Evolutionary conservation across 2,113 vertebrate species (phyloP).

Genomic region (Pedionomus torquatus): DNA sequence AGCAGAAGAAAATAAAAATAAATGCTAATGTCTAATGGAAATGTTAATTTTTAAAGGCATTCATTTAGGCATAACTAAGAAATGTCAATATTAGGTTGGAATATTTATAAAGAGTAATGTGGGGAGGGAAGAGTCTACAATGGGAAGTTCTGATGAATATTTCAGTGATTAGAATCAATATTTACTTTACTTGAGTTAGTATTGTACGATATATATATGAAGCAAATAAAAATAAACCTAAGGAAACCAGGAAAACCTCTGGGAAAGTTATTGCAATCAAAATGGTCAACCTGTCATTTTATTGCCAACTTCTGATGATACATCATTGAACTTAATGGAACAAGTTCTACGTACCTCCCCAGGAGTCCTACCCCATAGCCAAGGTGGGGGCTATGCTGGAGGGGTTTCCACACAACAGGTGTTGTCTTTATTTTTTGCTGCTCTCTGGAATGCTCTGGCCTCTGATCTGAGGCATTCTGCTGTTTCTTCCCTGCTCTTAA

Average conservation of each 20-base stretch:
- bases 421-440: background rate
- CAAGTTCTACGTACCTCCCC: background rate
- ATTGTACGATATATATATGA: background rate
- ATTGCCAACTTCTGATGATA: background rate
- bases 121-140: background rate
- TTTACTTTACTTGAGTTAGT: background rate
- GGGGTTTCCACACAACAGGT: background rate
- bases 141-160: background rate
- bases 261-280: background rate
- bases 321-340: background rate
- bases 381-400: background rate
- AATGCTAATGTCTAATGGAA: background rate
- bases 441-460: background rate
- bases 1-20: background rate
- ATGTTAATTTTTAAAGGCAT: background rate
- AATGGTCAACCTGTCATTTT: background rate
- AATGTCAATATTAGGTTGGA: background rate
- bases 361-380: rapidly evolving
- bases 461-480: background rate
- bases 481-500: background rate
- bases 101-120: background rate
- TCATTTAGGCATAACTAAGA: background rate
- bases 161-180: slow-evolving; percentile 7
- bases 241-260: background rate
- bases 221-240: background rate